A percentile compares a stretch with the other conserved stretches of the same genome.
Evolutionary conservation across 2,888 invertebrate species (phyloP).

Genomic region (Eumerus sabulonum): DNA sequence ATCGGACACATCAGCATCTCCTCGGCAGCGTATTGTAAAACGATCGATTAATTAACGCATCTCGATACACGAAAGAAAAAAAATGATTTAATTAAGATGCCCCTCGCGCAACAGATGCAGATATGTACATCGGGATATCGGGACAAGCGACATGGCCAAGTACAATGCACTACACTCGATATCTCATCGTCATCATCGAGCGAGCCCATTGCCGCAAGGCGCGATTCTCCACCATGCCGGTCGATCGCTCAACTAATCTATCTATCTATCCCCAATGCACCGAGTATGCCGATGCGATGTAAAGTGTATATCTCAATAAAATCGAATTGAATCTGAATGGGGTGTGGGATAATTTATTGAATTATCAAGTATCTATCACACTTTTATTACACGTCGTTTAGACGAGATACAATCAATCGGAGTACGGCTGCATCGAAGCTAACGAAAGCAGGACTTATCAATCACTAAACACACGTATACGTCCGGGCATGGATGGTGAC

Average conservation of each 20-base stretch:
- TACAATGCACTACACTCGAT: conserved; percentile 22
- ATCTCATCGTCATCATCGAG: conserved; percentile 37
- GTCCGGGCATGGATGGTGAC: too few relatives aligned
- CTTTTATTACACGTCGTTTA: conserved; percentile 60
- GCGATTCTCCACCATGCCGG: too few relatives aligned
- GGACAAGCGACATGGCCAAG: background rate
- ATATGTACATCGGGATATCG: too few relatives aligned
- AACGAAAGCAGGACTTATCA: conserved; percentile 48
- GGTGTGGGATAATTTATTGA: conserved; percentile 49
- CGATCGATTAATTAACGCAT: conserved; percentile 66
- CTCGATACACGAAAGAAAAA: conserved; percentile 5
- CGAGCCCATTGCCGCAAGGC: too few relatives aligned
- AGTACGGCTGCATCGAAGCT: too few relatives aligned
- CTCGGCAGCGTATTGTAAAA: too few relatives aligned
- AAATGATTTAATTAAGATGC: conserved; percentile 63
- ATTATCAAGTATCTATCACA: conserved; percentile 36
- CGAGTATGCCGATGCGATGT: conserved; percentile 1
- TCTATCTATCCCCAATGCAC: conserved; percentile 23
- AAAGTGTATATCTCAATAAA: conserved; percentile 25
- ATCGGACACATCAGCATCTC: too few relatives aligned
- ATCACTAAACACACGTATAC: conserved; percentile 53
- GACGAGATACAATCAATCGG: conserved; percentile 38
- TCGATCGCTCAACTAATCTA: conserved; percentile 35
- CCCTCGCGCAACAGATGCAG: conserved; percentile 37
- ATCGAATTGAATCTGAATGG: conserved; percentile 19